phyloP scores from a whole-genome alignment of 2,113 vertebrate species.

The Neomonachus schauinslandi region DNA sequence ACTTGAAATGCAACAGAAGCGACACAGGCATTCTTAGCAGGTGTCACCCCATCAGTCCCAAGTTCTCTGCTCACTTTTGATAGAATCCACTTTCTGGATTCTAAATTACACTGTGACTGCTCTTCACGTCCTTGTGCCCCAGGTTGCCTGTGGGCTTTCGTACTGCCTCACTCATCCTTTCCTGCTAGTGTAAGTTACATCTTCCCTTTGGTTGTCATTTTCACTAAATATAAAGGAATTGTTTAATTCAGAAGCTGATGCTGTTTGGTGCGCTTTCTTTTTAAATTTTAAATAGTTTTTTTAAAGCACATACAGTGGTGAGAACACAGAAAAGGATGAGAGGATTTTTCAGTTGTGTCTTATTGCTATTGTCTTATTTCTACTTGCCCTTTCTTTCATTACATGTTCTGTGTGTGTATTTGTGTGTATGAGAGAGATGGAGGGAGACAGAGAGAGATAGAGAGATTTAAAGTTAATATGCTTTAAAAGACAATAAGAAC shows the following conservation, averaged over 20 bases:
- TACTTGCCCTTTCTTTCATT: background rate
- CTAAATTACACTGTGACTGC: background rate
- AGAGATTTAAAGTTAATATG: background rate
- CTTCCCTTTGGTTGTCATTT: background rate
- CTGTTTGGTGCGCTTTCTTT: background rate
- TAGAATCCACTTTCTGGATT: background rate
- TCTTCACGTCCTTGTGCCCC: accelerated
- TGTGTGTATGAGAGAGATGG: background rate
- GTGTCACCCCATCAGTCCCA: background rate
- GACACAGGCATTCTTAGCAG: background rate
- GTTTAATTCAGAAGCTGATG: background rate
- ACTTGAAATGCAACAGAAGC: background rate
- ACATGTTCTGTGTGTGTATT: background rate
- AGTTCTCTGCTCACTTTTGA: background rate
- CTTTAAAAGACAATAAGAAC: background rate
- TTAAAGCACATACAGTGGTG: background rate
- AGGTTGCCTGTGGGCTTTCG: too few relatives aligned
- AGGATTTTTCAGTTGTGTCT: background rate
- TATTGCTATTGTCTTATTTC: background rate
- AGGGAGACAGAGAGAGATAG: background rate
- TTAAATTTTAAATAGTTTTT: background rate
- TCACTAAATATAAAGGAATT: background rate
- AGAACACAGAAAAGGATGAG: background rate
- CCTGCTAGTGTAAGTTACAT: background rate
- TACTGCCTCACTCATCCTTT: background rate